Conservation (phyloP, 2,888 invertebrate genomes). For the Thelaira solivaga region DNA sequence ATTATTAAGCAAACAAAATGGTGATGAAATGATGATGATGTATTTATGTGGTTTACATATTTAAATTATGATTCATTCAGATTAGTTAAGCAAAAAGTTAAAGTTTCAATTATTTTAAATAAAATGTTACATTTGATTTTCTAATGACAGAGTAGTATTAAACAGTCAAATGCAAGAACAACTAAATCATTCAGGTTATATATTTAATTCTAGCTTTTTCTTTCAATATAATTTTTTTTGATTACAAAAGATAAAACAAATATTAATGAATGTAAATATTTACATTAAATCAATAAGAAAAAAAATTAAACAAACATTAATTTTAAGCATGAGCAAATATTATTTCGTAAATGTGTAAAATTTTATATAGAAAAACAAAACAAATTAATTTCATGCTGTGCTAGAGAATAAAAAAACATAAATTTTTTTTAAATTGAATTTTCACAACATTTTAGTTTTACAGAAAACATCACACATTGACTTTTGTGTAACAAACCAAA, state of each 20-base stretch:
- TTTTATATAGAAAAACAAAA: neutral
- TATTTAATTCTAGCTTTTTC: slow-evolving; percentile 4
- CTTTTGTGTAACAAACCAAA: no score
- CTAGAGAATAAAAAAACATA: slow-evolving; percentile 14
- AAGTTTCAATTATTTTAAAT: no score
- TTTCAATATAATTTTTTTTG: no score
- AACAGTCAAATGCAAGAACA: neutral
- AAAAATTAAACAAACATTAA: slow-evolving; percentile 33
- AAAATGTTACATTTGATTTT: no score
- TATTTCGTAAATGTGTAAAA: neutral
- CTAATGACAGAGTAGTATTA: no score
- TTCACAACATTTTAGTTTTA: slow-evolving; percentile 25
- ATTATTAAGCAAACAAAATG: slow-evolving; percentile 16
- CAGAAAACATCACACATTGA: slow-evolving; percentile 44
- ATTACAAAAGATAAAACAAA: no score
- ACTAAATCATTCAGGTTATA: neutral
- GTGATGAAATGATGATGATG: slow-evolving; percentile 3
- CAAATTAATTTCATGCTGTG: slow-evolving; percentile 41
- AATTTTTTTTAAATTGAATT: neutral
- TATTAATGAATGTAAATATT: neutral
- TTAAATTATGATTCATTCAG: no score
- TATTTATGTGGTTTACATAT: no score
- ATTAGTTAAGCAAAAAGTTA: no score
- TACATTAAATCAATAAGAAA: slow-evolving; percentile 9
- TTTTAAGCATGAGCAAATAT: no score